Percentiles rank a stretch among this genome's conserved stretches.
Evolutionary conservation across 2,888 invertebrate species (phyloP).

Genomic region (Heliconius sara): DNA sequence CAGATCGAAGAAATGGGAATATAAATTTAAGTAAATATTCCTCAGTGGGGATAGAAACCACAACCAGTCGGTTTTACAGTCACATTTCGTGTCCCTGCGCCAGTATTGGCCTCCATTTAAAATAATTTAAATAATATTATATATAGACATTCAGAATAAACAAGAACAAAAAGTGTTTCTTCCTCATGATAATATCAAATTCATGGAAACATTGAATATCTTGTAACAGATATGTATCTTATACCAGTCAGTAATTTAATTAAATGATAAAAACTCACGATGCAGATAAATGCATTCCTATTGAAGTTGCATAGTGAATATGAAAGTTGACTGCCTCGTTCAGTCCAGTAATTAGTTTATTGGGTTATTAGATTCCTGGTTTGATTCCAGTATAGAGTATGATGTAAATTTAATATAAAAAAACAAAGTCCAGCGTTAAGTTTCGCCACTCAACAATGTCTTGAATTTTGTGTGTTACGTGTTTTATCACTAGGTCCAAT

Average conservation of each 20-base stretch:
- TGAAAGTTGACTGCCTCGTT: conserved; percentile 15
- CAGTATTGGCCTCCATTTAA: neutral
- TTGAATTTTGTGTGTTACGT: no score
- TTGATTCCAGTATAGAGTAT: neutral
- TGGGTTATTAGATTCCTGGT: neutral
- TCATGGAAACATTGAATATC: conserved; percentile 12
- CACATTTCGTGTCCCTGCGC: no score
- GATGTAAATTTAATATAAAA: neutral
- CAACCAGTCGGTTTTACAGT: no score
- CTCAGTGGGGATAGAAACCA: no score
- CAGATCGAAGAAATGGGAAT: no score
- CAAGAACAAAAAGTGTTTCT: conserved; percentile 1
- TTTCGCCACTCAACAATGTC: no score
- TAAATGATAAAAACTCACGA: conserved; percentile 21
- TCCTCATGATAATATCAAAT: conserved; percentile 21
- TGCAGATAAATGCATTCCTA: conserved; percentile 18
- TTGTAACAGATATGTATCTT: conserved; percentile 6
- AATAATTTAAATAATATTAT: neutral
- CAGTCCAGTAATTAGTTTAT: neutral
- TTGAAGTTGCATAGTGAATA: neutral
- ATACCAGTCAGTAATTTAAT: conserved; percentile 14
- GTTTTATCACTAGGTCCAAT: no score
- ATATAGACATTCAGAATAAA: neutral
- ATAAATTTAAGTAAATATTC: no score
- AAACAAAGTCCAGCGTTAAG: no score